These are phyloP conservation scores for Tribolium castaneum DNA, from an alignment of 1,140 invertebrate species.

Conservation along the genomic window DNA sequence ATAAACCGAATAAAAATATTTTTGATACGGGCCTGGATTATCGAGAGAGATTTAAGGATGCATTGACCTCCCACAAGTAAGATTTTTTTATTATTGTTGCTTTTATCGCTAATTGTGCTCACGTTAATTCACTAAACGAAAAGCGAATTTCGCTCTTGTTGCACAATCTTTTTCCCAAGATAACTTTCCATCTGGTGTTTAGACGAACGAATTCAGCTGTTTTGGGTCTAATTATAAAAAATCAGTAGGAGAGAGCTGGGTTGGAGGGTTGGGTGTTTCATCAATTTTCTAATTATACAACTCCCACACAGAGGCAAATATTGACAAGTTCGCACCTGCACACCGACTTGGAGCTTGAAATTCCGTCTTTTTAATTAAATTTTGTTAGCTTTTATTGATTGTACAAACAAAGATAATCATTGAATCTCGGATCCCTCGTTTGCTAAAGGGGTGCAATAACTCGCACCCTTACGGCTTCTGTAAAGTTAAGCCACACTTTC, in stretches of 20 bases:
- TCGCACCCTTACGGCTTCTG: neutral
- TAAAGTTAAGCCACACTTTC: neutral
- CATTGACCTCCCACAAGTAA: slow-evolving; percentile 39
- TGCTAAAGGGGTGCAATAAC: neutral
- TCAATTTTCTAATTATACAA: slow-evolving; percentile 34
- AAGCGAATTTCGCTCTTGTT: neutral
- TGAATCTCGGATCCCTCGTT: neutral
- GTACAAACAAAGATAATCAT: slow-evolving; percentile 19
- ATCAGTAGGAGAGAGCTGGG: neutral
- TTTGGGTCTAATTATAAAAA: neutral
- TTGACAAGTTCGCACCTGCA: slow-evolving; percentile 27
- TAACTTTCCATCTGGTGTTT: slow-evolving; percentile 6
- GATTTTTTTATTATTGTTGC: slow-evolving; percentile 26
- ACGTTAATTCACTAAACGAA: neutral
- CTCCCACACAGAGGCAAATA: slow-evolving; percentile 17
- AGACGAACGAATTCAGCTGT: neutral
- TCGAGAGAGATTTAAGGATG: slow-evolving; percentile 7
- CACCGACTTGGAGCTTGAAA: neutral
- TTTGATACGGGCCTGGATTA: slow-evolving; percentile 28
- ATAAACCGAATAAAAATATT: slow-evolving; percentile 35
- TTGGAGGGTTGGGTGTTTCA: slow-evolving; percentile 1
- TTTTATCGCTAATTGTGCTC: neutral
- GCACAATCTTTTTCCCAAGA: slow-evolving; percentile 11
- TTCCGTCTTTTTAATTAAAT: slow-evolving; percentile 25
- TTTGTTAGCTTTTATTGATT: slow-evolving; percentile 19